phyloP scores from a whole-genome alignment of 2,797 vertebrate species.

The Malurus splendens region DNA sequence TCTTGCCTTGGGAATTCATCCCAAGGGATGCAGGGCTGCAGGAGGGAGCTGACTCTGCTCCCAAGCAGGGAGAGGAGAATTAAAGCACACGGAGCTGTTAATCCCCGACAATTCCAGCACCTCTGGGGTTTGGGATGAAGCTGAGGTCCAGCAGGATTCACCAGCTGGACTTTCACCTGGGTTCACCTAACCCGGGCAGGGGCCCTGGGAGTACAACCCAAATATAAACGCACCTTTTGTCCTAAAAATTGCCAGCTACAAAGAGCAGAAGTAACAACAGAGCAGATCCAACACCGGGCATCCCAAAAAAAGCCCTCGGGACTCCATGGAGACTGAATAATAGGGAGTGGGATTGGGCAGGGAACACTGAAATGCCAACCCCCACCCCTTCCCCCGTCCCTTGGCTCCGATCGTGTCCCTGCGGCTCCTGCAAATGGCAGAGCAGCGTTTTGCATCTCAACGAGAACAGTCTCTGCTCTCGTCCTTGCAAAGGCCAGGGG shows the following conservation, averaged over 20 bases:
- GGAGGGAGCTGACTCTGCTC: background rate
- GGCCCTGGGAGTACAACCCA: background rate
- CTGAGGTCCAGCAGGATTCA: background rate
- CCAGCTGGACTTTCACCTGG: background rate
- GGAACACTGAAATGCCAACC: background rate
- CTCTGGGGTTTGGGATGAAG: background rate
- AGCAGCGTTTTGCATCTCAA: background rate
- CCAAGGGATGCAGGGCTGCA: background rate
- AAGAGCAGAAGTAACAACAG: background rate
- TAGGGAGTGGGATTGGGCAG: background rate
- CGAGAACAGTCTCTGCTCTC: fast-evolving
- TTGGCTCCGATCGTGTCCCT: background rate
- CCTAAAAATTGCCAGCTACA: background rate
- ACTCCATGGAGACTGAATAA: background rate
- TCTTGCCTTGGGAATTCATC: background rate
- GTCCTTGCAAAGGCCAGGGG: background rate
- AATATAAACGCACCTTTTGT: fast-evolving
- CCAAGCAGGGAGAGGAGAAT: background rate
- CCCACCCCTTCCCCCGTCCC: background rate
- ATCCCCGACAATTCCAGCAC: background rate
- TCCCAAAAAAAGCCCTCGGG: background rate
- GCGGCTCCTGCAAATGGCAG: slow-evolving; percentile 21
- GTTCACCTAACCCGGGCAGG: background rate
- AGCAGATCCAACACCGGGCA: background rate
- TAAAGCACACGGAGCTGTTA: background rate